Conservation (phyloP, 1,140 invertebrate genomes). For the Camponotus floridanus region DNA sequence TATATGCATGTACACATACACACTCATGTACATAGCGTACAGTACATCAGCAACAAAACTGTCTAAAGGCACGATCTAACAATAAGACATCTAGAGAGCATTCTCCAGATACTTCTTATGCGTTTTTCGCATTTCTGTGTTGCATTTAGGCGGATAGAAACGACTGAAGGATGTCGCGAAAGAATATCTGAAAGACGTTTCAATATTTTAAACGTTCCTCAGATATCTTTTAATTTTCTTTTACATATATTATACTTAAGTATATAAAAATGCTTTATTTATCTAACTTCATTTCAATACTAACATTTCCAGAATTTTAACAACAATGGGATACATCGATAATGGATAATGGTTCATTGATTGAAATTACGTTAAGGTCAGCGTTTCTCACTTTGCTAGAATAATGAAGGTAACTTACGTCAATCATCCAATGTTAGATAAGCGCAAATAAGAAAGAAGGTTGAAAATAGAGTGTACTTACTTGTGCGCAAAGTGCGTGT, state of each 20-base stretch:
- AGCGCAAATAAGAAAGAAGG: constrained; percentile 25
- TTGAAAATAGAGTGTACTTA: constrained; percentile 41
- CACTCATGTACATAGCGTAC: neutral
- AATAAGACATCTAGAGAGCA: neutral
- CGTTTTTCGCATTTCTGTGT: neutral
- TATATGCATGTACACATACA: neutral
- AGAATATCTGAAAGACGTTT: constrained; percentile 2
- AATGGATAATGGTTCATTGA: constrained; percentile 4
- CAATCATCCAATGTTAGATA: constrained; percentile 17
- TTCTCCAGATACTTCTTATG: neutral
- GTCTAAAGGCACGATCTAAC: neutral
- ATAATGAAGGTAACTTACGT: constrained; percentile 29
- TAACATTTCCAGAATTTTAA: constrained; percentile 13
- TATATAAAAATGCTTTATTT: neutral
- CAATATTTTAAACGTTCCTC: neutral
- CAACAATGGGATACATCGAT: constrained; percentile 13
- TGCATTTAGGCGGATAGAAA: neutral
- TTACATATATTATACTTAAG: neutral
- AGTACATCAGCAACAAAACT: constrained; percentile 26
- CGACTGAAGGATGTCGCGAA: neutral
- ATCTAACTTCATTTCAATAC: neutral
- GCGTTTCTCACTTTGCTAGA: constrained; percentile 8
- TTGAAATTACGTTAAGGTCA: constrained; percentile 2
- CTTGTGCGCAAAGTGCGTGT: constrained; percentile 20
- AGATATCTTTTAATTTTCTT: neutral